Conservation (phyloP, 2,113 vertebrate species). For the Clinocottus analis region DNA sequence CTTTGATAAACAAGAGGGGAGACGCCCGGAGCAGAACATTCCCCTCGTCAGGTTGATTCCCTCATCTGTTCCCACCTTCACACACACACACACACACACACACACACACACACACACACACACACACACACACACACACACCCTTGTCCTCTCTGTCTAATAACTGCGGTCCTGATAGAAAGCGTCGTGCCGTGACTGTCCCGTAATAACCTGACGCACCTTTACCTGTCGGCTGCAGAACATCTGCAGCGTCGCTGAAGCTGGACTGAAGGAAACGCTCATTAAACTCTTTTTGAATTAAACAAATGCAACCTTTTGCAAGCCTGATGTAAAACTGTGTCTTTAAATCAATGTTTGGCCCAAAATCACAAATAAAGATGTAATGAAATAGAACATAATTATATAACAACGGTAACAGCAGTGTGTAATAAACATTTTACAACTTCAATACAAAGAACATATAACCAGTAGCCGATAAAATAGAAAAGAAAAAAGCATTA, state of each 20-base stretch:
- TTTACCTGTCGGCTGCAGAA: constrained; percentile 15
- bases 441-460: background rate
- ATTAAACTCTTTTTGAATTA: no score
- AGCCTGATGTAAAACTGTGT: no score
- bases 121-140: constrained; percentile 5
- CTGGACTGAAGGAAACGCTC: background rate
- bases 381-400: no score
- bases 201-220: constrained; percentile 39
- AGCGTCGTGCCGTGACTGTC: constrained; percentile 33
- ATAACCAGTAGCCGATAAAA: no score
- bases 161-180: no score
- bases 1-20: constrained; percentile 48
- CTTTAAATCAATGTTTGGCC: no score
- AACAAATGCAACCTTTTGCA: background rate
- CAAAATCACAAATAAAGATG: no score
- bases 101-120: background rate
- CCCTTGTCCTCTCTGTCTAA: no score
- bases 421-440: no score
- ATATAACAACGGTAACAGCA: no score
- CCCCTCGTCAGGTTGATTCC: constrained; percentile 44
- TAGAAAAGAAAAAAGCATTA: no score
- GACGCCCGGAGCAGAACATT: constrained; percentile 50
- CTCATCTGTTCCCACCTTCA: constrained; percentile 1
- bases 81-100: constrained; percentile 21
- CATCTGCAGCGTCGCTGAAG: no score